These are phyloP conservation scores for Tetragnatha montana DNA, from an alignment of 2,888 invertebrate genomes.

Conservation along the genomic window DNA sequence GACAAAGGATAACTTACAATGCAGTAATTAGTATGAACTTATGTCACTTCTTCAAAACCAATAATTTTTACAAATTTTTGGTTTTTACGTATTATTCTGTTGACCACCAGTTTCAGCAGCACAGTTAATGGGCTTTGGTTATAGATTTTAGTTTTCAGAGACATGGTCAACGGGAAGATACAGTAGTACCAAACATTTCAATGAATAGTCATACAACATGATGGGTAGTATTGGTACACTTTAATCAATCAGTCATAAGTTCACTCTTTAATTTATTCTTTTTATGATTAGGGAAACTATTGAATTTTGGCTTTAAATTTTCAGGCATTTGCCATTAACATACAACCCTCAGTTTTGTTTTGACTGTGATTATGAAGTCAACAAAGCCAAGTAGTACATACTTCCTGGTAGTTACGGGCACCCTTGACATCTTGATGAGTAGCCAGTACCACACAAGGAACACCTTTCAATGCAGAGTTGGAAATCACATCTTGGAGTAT, in stretches of 20 bases:
- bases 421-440: constrained; percentile 72
- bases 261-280: not conserved
- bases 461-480: constrained; percentile 67
- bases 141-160: too few relatives aligned
- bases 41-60: not conserved
- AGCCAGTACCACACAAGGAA: constrained; percentile 72
- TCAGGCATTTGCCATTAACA: too few relatives aligned
- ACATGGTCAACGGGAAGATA: too few relatives aligned
- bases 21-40: too few relatives aligned
- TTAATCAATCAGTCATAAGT: not conserved
- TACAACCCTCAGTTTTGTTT: too few relatives aligned
- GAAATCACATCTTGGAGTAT: constrained; percentile 67
- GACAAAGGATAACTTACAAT: not conserved
- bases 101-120: too few relatives aligned
- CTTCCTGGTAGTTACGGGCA: constrained; percentile 54
- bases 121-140: too few relatives aligned
- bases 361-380: too few relatives aligned
- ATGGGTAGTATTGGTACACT: too few relatives aligned
- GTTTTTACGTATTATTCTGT: too few relatives aligned
- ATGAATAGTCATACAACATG: not conserved
- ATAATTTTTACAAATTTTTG: too few relatives aligned
- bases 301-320: not conserved
- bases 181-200: too few relatives aligned
- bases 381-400: constrained; percentile 18
- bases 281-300: not conserved